Percentiles rank a stretch among this genome's conserved stretches.
phyloP scores from a whole-genome alignment of 92 coral and sea anemone genomes.

The Porites lobata region DNA sequence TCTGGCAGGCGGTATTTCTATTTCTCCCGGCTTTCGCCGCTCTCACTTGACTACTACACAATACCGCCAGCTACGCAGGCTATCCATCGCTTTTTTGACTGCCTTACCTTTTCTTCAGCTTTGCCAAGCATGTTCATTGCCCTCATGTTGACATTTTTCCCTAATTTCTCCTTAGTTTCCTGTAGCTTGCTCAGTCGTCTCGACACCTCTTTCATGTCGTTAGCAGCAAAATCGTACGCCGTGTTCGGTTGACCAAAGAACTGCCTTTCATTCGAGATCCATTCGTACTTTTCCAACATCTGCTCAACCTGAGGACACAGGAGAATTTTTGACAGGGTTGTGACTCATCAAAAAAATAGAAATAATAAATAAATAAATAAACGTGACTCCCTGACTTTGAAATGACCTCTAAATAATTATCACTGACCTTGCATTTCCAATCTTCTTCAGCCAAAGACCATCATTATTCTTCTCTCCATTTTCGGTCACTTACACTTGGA shows the following conservation, averaged over 20 bases:
- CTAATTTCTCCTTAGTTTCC: constrained; percentile 94
- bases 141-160: constrained; percentile 96
- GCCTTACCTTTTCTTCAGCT: constrained; percentile 94
- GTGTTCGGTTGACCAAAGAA: constrained; percentile 98
- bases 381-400: not conserved
- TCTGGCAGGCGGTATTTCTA: no score
- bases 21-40: no score
- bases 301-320: constrained; percentile 78
- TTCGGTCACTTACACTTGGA: no score
- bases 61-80: no score
- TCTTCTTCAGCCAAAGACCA: no score
- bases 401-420: no score
- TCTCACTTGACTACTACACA: no score
- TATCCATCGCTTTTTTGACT: not conserved
- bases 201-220: constrained; percentile 96
- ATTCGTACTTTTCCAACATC: constrained; percentile 90
- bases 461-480: no score
- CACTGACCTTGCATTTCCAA: no score
- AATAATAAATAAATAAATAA: not conserved
- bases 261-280: constrained; percentile 93
- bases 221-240: constrained; percentile 91
- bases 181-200: constrained; percentile 86
- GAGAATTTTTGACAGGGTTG: not conserved
- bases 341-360: not conserved
- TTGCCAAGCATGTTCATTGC: constrained; percentile 99